phyloP scores from a whole-genome alignment of 2,113 vertebrate genomes.

The Microcebus jonahi region DNA sequence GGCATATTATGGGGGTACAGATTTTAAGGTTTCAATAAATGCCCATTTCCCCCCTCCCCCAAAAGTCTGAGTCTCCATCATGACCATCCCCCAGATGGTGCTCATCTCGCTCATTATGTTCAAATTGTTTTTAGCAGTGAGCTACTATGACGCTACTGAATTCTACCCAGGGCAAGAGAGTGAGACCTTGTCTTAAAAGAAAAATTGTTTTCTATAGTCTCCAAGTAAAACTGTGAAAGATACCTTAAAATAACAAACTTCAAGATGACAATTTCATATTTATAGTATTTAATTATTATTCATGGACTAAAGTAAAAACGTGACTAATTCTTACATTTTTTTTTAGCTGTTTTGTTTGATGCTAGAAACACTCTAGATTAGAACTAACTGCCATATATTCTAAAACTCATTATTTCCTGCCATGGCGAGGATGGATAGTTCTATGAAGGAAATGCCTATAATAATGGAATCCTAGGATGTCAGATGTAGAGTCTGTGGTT shows the following conservation, averaged over 20 bases:
- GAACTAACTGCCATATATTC: background rate
- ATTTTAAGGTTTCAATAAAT: too few species aligned
- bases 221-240: slow-evolving; percentile 10
- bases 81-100: too few species aligned
- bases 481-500: background rate
- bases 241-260: slow-evolving; percentile 2
- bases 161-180: too few species aligned
- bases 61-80: too few species aligned
- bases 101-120: too few species aligned
- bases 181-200: too few species aligned
- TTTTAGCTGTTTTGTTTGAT: background rate
- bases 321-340: background rate
- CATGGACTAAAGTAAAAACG: slow-evolving; percentile 3
- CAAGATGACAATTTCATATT: background rate
- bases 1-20: too few species aligned
- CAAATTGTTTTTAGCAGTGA: background rate
- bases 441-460: background rate
- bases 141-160: too few species aligned
- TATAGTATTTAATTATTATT: slow-evolving; percentile 33
- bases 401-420: background rate
- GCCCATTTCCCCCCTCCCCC: too few species aligned
- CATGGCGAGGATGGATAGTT: background rate
- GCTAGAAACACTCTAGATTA: background rate
- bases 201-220: slow-evolving; percentile 8
- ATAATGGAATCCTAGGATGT: background rate